A percentile compares a stretch with the other conserved stretches of the same genome.
Evolutionary conservation across 1,140 invertebrate genomes (phyloP).

Genomic region (Ladona fulva): DNA sequence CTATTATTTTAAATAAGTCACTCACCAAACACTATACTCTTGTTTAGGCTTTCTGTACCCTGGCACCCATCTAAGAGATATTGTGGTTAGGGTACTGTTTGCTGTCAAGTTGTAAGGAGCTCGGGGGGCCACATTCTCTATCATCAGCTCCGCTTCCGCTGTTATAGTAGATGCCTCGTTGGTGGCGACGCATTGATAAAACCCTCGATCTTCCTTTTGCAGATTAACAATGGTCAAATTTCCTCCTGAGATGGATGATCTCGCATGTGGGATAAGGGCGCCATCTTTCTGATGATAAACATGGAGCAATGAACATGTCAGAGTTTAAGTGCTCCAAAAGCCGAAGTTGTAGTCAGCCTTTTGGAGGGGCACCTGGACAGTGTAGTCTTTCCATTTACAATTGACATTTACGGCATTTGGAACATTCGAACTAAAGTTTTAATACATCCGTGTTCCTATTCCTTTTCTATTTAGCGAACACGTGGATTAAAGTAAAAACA

Average conservation of each 20-base stretch:
- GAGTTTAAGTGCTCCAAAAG: too few species aligned
- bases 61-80: slow-evolving; percentile 78
- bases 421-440: too few species aligned
- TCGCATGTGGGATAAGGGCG: slow-evolving; percentile 53
- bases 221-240: slow-evolving; percentile 80
- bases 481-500: too few species aligned
- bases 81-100: slow-evolving; percentile 60
- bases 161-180: slow-evolving; percentile 89
- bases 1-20: background rate
- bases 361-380: too few species aligned
- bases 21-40: slow-evolving; percentile 78
- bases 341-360: too few species aligned
- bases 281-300: slow-evolving; percentile 59
- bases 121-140: slow-evolving; percentile 69
- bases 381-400: too few species aligned
- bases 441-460: too few species aligned
- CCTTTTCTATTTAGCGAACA: too few species aligned
- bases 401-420: too few species aligned
- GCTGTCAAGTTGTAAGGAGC: slow-evolving; percentile 85
- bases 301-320: background rate
- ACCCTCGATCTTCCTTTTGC: slow-evolving; percentile 76
- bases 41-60: slow-evolving; percentile 71
- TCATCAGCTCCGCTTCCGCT: slow-evolving; percentile 75
- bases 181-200: slow-evolving; percentile 82
- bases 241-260: slow-evolving; percentile 61